These are phyloP conservation scores for Phoeniculus purpureus DNA, from an alignment of 2,797 vertebrate species.

Conservation along the genomic window DNA sequence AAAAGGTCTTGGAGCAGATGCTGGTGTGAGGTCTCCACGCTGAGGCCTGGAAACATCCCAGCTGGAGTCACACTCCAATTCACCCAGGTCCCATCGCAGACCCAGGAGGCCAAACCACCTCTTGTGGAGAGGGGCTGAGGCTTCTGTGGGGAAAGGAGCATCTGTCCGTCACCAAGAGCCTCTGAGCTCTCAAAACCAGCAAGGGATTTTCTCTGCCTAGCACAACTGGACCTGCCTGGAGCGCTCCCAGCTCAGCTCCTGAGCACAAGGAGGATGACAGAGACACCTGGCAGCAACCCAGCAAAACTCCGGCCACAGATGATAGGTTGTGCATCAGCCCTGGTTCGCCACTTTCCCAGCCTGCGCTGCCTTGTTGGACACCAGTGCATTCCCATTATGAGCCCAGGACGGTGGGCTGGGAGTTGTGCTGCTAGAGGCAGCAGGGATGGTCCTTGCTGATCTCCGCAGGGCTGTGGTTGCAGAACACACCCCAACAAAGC, in stretches of 20 bases:
- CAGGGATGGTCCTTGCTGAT: not conserved
- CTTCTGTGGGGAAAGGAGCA: not conserved
- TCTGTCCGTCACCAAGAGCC: fast-evolving
- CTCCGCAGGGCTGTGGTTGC: no score
- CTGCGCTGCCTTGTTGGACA: not conserved
- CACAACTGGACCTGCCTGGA: not conserved
- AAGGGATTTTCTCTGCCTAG: not conserved
- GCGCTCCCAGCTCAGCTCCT: not conserved
- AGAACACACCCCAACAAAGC: no score
- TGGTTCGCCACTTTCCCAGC: fast-evolving
- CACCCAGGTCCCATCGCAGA: not conserved
- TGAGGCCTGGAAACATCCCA: not conserved
- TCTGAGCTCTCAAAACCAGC: not conserved
- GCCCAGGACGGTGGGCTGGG: not conserved
- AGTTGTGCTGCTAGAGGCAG: fast-evolving
- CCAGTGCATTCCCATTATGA: fast-evolving
- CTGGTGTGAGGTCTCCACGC: not conserved
- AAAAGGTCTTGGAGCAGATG: slow-evolving; percentile 48
- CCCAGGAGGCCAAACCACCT: not conserved
- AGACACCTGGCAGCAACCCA: no score
- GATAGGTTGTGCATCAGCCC: fast-evolving
- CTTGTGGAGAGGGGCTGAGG: not conserved
- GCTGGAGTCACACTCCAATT: not conserved
- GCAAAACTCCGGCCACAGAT: no score
- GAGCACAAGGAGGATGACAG: not conserved